Conservation (phyloP, 37 sponge, comb jelly and placozoan genomes). For the Amphimedon queenslandica region DNA sequence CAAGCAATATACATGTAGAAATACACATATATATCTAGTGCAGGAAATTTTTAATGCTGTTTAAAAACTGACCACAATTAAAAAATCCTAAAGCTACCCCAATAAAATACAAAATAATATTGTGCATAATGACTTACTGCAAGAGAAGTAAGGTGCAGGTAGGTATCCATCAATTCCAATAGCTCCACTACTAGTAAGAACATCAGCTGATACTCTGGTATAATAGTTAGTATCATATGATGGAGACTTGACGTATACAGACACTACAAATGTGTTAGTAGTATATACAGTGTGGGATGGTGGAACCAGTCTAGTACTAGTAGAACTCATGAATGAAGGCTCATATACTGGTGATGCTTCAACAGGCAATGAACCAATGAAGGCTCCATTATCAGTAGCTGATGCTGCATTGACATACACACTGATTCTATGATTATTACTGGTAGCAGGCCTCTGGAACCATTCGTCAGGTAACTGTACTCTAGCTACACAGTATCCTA, state of each 20-base stretch:
- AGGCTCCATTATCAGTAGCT: not conserved
- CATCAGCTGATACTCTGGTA: not conserved
- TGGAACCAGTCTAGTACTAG: not conserved
- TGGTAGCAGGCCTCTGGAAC: conserved; percentile 28
- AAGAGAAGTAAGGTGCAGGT: not conserved
- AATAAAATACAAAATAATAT: not conserved
- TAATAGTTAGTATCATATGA: not conserved
- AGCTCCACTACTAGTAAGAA: too few relatives aligned
- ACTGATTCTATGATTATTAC: conserved; percentile 2
- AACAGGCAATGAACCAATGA: conserved; percentile 10
- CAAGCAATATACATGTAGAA: too few relatives aligned
- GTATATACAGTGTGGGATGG: conserved; percentile 38
- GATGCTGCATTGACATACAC: conserved; percentile 11
- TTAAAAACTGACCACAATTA: too few relatives aligned
- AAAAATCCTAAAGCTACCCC: too few relatives aligned
- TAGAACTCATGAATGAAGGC: not conserved
- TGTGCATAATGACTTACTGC: not conserved
- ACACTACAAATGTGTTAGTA: conserved; percentile 16
- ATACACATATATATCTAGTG: too few relatives aligned
- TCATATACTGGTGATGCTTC: conserved; percentile 23
- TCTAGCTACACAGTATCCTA: conserved; percentile 42
- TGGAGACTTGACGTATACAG: conserved; percentile 30
- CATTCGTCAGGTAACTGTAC: conserved; percentile 38
- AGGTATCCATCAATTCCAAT: too few relatives aligned
- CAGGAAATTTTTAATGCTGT: too few relatives aligned